These are phyloP conservation scores for Malacoctenus gilli DNA, from an alignment of 2,797 vertebrate species.

Conservation along the genomic window DNA sequence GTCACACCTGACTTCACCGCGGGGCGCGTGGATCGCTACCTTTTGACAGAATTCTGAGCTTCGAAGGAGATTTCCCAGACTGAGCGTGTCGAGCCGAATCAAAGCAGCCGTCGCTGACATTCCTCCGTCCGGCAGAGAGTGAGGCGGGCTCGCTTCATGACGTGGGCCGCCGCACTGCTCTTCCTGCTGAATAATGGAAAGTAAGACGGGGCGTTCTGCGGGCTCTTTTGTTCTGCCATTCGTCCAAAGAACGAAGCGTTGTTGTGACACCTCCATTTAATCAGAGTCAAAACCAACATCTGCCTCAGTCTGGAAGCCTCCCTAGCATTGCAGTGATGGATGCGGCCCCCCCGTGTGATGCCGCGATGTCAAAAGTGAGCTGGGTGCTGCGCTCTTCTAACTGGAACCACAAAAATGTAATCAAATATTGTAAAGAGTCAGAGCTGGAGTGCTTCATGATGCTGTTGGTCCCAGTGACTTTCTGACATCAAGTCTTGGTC, in stretches of 20 bases:
- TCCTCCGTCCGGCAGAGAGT: no score
- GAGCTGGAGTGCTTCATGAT: no score
- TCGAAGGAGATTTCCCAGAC: no score
- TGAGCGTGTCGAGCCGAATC: no score
- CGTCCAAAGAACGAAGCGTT: constrained; percentile 32
- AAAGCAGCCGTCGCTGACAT: no score
- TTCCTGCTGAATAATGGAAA: constrained; percentile 12
- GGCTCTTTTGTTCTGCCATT: constrained; percentile 16
- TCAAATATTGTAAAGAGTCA: constrained; percentile 13
- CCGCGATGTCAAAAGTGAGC: not conserved
- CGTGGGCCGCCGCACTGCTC: no score
- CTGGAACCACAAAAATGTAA: constrained; percentile 15
- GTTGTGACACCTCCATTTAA: constrained; percentile 43
- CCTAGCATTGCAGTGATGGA: constrained; percentile 36
- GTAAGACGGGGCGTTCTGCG: constrained; percentile 3
- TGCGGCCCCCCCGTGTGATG: constrained; percentile 11
- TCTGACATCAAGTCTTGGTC: no score
- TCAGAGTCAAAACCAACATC: constrained; percentile 45
- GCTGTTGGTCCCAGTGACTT: no score
- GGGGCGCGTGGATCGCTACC: no score
- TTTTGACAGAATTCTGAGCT: no score
- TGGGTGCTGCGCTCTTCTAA: not conserved
- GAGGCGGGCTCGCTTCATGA: no score
- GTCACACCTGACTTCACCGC: no score
- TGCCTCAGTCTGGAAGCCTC: constrained; percentile 24